Evolutionary conservation across 2,113 vertebrate genomes (phyloP).

Genomic region (Sprattus sprattus): DNA sequence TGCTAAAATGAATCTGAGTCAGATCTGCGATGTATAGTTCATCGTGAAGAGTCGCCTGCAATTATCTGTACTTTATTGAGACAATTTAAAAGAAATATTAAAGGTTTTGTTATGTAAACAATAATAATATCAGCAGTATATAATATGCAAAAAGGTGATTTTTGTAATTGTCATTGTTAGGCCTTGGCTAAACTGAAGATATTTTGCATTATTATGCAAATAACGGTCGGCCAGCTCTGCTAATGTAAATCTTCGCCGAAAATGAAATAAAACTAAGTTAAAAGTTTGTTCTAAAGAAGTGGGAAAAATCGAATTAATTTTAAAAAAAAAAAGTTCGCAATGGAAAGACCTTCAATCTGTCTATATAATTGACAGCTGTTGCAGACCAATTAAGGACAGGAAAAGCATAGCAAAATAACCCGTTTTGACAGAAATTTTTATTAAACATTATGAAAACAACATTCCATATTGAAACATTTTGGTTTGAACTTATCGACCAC

Average conservation of each 20-base stretch:
- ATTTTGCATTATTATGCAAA: neutral
- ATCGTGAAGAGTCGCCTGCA: neutral
- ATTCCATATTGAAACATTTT: conserved; percentile 68
- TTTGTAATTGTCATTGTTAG: too few species aligned
- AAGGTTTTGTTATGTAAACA: neutral
- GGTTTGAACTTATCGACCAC: conserved; percentile 68
- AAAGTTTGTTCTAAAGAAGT: neutral
- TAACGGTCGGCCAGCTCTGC: neutral
- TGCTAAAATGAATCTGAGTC: neutral
- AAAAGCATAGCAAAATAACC: conserved; percentile 19
- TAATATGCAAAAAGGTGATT: neutral
- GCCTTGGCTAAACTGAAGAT: neutral
- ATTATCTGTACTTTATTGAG: neutral
- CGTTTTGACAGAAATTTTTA: conserved; percentile 76
- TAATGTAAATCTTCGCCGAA: neutral
- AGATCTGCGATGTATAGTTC: neutral
- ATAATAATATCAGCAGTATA: too few species aligned
- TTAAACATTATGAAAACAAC: conserved; percentile 81
- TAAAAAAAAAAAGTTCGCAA: neutral
- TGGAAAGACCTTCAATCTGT: neutral
- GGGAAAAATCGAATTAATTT: neutral
- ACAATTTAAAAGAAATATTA: neutral
- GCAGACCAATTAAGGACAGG: neutral
- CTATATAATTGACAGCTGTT: neutral
- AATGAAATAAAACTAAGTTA: neutral